phyloP scores from a whole-genome alignment of 2,113 vertebrate species.

The Blennius ocellaris region DNA sequence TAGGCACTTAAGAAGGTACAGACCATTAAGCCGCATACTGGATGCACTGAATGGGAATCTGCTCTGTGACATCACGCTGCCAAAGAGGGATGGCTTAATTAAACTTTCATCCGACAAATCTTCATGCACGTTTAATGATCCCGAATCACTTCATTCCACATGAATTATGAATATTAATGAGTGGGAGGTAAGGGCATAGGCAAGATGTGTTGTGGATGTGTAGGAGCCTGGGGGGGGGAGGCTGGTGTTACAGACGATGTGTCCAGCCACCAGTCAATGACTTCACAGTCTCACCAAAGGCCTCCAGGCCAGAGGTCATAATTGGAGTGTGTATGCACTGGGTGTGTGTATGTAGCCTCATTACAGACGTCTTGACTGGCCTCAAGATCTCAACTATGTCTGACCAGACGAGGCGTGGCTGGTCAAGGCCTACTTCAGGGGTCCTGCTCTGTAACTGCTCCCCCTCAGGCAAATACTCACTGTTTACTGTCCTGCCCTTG shows the following conservation, averaged over 20 bases:
- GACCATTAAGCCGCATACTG: conserved; percentile 57
- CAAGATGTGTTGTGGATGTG: conserved; percentile 23
- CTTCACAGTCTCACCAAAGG: conserved; percentile 33
- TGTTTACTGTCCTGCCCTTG: conserved; percentile 46
- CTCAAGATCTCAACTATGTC: conserved; percentile 45
- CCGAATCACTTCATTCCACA: conserved; percentile 72
- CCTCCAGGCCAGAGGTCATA: conserved; percentile 57
- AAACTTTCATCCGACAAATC: conserved; percentile 77
- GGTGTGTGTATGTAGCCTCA: conserved; percentile 34
- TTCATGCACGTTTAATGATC: conserved; percentile 76
- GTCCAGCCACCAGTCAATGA: conserved; percentile 56
- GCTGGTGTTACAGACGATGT: conserved; percentile 36
- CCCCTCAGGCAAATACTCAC: conserved; percentile 10
- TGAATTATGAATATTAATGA: conserved; percentile 80
- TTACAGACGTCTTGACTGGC: conserved; percentile 34
- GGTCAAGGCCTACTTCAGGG: conserved; percentile 68
- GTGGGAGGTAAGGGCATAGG: conserved; percentile 33
- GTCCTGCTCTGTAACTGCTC: conserved; percentile 39
- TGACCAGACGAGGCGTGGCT: conserved; percentile 38
- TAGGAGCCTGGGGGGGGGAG: conserved; percentile 47
- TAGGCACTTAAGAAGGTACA: conserved; percentile 51
- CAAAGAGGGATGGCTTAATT: conserved; percentile 68
- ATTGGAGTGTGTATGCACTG: conserved; percentile 27
- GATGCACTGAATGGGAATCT: conserved; percentile 44
- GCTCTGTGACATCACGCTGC: conserved; percentile 44